Percentiles rank a stretch among this genome's conserved stretches.
These are phyloP conservation scores for Crenuchus spilurus DNA, from an alignment of 2,797 vertebrate species.

Conservation along the genomic window DNA sequence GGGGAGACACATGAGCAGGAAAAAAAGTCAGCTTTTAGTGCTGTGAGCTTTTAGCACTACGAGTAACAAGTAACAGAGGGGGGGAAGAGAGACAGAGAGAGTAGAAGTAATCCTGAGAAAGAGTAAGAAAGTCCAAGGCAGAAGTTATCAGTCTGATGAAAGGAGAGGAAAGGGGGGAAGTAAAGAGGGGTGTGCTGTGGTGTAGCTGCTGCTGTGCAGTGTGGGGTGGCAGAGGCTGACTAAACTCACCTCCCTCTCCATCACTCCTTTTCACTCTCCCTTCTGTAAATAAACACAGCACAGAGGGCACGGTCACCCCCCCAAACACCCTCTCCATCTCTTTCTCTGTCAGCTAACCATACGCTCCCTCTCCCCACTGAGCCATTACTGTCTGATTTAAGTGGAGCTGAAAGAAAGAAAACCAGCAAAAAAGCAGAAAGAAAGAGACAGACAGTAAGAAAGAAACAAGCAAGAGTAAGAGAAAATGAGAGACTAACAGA, in stretches of 20 bases:
- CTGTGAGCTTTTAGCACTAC: too few species aligned
- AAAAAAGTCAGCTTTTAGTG: not conserved
- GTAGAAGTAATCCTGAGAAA: not conserved
- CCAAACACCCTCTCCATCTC: slow-evolving; percentile 26
- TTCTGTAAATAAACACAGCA: slow-evolving; percentile 39
- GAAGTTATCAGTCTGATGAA: not conserved
- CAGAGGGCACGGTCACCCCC: not conserved
- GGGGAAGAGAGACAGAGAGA: not conserved
- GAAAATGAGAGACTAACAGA: not conserved
- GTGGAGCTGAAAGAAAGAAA: slow-evolving; percentile 35
- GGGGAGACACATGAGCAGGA: not conserved
- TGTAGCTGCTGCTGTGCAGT: slow-evolving; percentile 1
- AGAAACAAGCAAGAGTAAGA: not conserved
- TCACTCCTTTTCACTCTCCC: too few species aligned
- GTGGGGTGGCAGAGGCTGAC: not conserved
- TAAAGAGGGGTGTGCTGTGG: too few species aligned
- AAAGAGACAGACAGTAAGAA: slow-evolving; percentile 1
- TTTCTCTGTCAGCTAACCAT: slow-evolving; percentile 24
- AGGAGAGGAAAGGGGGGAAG: not conserved
- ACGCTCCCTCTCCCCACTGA: slow-evolving; percentile 7
- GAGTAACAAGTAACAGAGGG: too few species aligned
- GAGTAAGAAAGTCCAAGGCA: not conserved
- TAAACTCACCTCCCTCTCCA: slow-evolving; percentile 17
- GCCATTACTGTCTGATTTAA: slow-evolving; percentile 50
- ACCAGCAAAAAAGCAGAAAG: slow-evolving; percentile 22